These are phyloP conservation scores for Palythoa caribaeorum DNA, from an alignment of 92 coral and sea anemone species.

Conservation along the genomic window DNA sequence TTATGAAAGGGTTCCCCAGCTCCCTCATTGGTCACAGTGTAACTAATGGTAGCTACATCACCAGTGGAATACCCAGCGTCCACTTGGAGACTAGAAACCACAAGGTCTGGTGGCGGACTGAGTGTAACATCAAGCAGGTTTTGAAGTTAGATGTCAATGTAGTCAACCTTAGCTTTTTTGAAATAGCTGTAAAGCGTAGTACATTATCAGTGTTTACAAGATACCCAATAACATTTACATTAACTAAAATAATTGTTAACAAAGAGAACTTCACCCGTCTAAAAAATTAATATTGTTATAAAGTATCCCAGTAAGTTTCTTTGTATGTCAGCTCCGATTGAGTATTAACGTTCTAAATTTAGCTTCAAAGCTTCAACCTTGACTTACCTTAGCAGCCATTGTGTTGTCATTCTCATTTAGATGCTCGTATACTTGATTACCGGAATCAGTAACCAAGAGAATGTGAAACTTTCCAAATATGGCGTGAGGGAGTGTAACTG, in stretches of 20 bases:
- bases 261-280: too few relatives aligned
- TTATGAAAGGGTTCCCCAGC: constrained; percentile 71
- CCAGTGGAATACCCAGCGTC: constrained; percentile 59
- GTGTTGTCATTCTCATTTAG: constrained; percentile 71
- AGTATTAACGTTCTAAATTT: not conserved
- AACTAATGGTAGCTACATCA: constrained; percentile 55
- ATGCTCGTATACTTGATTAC: constrained; percentile 75
- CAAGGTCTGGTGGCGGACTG: constrained; percentile 89
- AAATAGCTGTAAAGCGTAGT: too few relatives aligned
- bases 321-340: too few relatives aligned
- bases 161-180: too few relatives aligned
- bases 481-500: constrained; percentile 64
- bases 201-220: too few relatives aligned
- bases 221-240: too few relatives aligned
- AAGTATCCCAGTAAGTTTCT: too few relatives aligned
- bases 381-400: constrained; percentile 56
- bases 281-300: too few relatives aligned
- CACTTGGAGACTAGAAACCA: constrained; percentile 56
- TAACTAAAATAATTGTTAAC: too few relatives aligned
- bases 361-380: not conserved
- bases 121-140: constrained; percentile 53
- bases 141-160: constrained; percentile 52
- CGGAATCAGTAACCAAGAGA: constrained; percentile 70
- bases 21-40: constrained; percentile 73
- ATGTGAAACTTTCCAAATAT: constrained; percentile 76